phyloP scores from a whole-genome alignment of 2,888 invertebrate species.

The Seira sanloemensis region DNA sequence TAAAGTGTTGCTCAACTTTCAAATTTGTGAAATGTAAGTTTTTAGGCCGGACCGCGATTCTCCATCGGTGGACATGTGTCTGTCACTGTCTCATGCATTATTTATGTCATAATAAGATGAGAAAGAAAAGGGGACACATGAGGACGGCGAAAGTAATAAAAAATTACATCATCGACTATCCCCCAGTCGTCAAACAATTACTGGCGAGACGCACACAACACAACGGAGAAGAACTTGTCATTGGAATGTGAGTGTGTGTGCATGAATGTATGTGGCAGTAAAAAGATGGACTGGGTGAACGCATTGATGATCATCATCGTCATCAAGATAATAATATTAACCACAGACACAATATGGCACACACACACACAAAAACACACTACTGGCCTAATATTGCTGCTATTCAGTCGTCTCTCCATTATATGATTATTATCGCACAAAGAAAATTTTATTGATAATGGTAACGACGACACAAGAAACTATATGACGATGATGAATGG shows the following conservation, averaged over 20 bases:
- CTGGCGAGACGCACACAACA: too few relatives aligned
- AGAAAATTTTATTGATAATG: constrained; percentile 18
- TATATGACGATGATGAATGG: constrained; percentile 13
- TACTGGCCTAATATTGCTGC: background rate
- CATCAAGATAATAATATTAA: too few relatives aligned
- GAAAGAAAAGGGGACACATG: background rate
- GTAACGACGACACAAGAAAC: background rate
- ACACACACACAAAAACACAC: background rate
- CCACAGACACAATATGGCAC: background rate
- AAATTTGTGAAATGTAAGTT: background rate
- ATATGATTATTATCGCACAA: background rate
- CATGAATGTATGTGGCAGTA: background rate
- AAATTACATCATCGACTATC: background rate
- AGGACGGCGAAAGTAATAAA: background rate
- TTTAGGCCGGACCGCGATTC: too few relatives aligned
- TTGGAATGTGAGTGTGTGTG: background rate
- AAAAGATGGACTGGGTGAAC: background rate
- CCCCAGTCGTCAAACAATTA: background rate
- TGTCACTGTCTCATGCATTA: constrained; percentile 26
- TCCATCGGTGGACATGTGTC: background rate
- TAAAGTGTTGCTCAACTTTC: background rate
- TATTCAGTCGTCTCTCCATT: background rate
- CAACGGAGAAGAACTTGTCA: background rate
- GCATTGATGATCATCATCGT: too few relatives aligned
- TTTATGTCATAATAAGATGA: constrained; percentile 18